Conservation (phyloP, 1,140 invertebrate species). For the Drosophila parabipectinata region DNA sequence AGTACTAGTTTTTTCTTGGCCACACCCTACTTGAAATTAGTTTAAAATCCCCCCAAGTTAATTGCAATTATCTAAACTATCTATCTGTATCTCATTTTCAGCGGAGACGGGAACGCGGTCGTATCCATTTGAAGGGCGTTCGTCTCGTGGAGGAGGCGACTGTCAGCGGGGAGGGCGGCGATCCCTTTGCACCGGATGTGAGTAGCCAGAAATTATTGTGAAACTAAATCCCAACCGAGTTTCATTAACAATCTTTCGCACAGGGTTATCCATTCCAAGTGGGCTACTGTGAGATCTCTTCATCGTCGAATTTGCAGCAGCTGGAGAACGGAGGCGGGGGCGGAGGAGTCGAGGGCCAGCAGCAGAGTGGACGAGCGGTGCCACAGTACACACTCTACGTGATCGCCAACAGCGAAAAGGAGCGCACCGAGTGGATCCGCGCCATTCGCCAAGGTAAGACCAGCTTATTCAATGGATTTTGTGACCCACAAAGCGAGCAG, state of each 20-base stretch:
- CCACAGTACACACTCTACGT: conserved; percentile 92
- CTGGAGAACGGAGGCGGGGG: conserved; percentile 20
- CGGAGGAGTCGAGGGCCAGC: conserved; percentile 66
- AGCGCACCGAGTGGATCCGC: conserved; percentile 91
- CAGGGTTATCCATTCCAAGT: conserved; percentile 88
- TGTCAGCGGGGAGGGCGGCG: conserved; percentile 85
- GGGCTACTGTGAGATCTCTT: conserved; percentile 87
- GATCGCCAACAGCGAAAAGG: conserved; percentile 88
- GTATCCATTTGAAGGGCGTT: conserved; percentile 89
- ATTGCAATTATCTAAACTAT: conserved; percentile 27
- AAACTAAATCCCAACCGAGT: conserved; percentile 22
- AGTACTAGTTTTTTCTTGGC: background rate
- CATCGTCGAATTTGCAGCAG: conserved; percentile 38
- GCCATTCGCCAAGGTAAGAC: conserved; percentile 89
- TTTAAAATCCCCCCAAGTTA: conserved; percentile 3
- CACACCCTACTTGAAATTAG: background rate
- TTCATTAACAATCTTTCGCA: conserved; percentile 42
- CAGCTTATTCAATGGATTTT: conserved; percentile 53
- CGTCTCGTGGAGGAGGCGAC: conserved; percentile 90
- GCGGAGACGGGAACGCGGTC: conserved; percentile 91
- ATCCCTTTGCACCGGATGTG: conserved; percentile 84
- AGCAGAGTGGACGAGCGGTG: conserved; percentile 63
- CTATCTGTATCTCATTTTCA: conserved; percentile 83
- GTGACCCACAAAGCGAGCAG: conserved; percentile 46
- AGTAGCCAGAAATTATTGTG: conserved; percentile 51